A percentile compares a stretch with the other conserved stretches of the same genome.
Evolutionary conservation across 2,113 vertebrate species (phyloP).

Genomic region (Bettongia penicillata): DNA sequence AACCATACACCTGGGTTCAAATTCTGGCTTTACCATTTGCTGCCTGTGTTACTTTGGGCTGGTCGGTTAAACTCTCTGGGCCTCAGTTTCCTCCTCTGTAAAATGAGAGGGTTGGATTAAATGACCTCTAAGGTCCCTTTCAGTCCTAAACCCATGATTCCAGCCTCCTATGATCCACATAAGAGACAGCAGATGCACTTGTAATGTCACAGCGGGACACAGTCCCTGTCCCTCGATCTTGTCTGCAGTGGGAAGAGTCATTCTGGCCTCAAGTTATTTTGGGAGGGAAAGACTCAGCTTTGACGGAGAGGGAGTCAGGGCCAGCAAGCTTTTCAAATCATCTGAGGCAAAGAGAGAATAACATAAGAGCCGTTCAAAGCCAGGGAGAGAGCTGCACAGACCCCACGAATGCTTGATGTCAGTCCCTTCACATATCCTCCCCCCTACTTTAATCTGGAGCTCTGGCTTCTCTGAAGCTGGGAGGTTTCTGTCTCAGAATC

Average conservation of each 20-base stretch:
- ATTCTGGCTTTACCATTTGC: background rate
- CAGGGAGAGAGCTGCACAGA: background rate
- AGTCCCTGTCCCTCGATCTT: background rate
- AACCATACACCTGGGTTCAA: background rate
- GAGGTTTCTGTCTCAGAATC: background rate
- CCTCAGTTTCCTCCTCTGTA: background rate
- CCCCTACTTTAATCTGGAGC: background rate
- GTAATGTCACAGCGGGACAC: background rate
- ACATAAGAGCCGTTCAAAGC: background rate
- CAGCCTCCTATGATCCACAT: background rate
- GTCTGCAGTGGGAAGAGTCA: background rate
- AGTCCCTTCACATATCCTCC: accelerated
- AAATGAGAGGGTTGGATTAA: background rate
- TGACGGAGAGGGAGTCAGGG: background rate
- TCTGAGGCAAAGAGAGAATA: background rate
- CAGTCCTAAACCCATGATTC: background rate
- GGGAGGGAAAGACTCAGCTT: conserved; percentile 13
- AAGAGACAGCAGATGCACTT: background rate
- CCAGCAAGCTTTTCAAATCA: conserved; percentile 17
- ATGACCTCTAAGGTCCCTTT: background rate
- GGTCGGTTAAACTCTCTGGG: background rate
- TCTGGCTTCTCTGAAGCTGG: conserved; percentile 22
- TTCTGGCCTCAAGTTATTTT: conserved; percentile 8
- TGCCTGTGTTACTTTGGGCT: background rate
- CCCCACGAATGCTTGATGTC: background rate